Evolutionary conservation across 2,888 invertebrate species (phyloP), one percentile per base, ranked within the genome.

Genomic region (Latrodectus elegans): DNA sequence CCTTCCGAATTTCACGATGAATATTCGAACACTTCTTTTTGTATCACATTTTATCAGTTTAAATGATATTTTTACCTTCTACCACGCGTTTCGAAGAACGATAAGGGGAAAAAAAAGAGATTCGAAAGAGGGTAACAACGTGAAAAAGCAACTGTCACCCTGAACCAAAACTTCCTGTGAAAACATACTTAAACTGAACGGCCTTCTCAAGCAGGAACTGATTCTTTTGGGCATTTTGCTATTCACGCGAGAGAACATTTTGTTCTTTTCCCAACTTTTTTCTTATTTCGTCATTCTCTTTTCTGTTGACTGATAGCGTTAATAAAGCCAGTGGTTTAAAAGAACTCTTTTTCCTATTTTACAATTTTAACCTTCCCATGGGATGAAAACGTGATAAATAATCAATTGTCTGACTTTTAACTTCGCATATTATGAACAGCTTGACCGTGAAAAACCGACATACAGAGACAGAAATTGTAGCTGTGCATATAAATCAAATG

Each of bases 371-470:
- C 83, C 83, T 83, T 83, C 76, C 22, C 1, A 22, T 22, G 22
- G 22, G 71, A 17, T 73, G 73, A 17, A 15, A 76, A 76, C 76
- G 38, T 83, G 22, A 22, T 22, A 22, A 22, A 22, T 22, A 75
- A 76, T 22, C n/a, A 26, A 53, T 60, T 83, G 55, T 76, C 76
- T 76, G 60, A 64, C 70, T 83, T 55, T 51, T 11, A 49, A 22
- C 65, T 38, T 15, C 68, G 52, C 15, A 22, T 9, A 65, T 72
- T 81, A 10, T 51, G 65, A 15, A 15, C 22, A n/a, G 22, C 49
- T n/a, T 83, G 83, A 52, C 83, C 83, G 76, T 83, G 83, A 76
- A 71, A 26, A 65, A 51, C 83, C 76, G 83, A 73, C 76, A 76
- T 70, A 15, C 9, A 52, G 51, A 76, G 83, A 83, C 22, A 22